phyloP scores from a whole-genome alignment of 2,888 invertebrate genomes.

The Malthinus seriepunctatus region DNA sequence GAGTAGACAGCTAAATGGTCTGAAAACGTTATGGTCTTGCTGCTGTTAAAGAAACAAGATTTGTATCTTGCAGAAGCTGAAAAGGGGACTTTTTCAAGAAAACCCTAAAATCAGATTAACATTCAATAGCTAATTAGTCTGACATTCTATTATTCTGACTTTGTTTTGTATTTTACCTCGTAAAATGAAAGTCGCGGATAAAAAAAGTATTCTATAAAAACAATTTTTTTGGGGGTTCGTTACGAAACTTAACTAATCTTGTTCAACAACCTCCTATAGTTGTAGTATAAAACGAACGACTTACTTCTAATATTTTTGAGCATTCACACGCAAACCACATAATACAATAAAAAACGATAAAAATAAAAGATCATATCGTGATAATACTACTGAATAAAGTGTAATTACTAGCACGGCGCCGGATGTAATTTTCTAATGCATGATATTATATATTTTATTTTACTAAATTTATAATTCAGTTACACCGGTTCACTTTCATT shows the following conservation, averaged over 20 bases:
- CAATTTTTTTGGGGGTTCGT: too few species aligned
- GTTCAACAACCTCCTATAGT: neutral
- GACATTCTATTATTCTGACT: too few species aligned
- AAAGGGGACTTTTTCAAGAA: too few species aligned
- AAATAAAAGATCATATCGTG: conserved; percentile 3
- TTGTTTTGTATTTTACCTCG: too few species aligned
- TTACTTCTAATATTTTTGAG: neutral
- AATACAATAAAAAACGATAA: conserved; percentile 2
- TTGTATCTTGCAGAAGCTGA: too few species aligned
- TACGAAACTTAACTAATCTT: neutral
- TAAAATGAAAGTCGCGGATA: too few species aligned
- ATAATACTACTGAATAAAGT: neutral
- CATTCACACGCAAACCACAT: conserved; percentile 1
- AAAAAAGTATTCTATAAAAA: too few species aligned
- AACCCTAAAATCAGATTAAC: too few species aligned
- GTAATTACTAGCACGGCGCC: conserved; percentile 8
- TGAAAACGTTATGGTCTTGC: too few species aligned
- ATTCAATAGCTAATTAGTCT: too few species aligned
- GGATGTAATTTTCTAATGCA: conserved; percentile 9
- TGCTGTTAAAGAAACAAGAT: too few species aligned
- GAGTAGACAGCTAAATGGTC: too few species aligned
- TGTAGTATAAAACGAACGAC: neutral
- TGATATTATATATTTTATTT: conserved; percentile 4
- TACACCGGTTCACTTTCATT: conserved; percentile 5
- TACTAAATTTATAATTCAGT: conserved; percentile 3